Percentiles rank a stretch among this genome's conserved stretches.
Conservation (phyloP, 2,113 vertebrate species). For the Lepisosteus osseus region DNA sequence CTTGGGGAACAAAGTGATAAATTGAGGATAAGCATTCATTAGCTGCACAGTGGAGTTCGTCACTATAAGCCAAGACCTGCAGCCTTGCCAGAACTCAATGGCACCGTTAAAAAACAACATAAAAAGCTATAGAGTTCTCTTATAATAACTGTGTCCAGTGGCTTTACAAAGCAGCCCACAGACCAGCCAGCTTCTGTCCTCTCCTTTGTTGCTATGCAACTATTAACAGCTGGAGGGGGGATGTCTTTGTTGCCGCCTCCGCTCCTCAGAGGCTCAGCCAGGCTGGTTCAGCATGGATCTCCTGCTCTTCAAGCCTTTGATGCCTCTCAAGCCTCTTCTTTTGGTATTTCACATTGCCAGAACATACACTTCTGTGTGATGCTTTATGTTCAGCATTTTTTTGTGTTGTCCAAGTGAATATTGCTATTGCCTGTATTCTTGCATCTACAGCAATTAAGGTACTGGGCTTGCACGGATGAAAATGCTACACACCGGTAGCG, state of each 20-base stretch:
- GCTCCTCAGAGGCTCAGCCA: constrained; percentile 21
- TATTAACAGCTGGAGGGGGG: constrained; percentile 49
- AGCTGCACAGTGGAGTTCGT: constrained; percentile 28
- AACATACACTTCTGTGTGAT: too few relatives aligned
- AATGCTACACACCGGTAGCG: too few relatives aligned
- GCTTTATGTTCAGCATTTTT: too few relatives aligned
- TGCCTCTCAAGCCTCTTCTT: constrained; percentile 28
- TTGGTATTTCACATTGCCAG: too few relatives aligned
- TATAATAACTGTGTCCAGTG: constrained; percentile 55
- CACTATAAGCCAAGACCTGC: constrained; percentile 26
- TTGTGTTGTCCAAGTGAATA: too few relatives aligned
- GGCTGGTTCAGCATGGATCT: constrained; percentile 42
- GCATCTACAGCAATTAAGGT: too few relatives aligned
- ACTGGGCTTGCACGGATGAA: too few relatives aligned
- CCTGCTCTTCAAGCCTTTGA: constrained; percentile 39
- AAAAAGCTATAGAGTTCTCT: constrained; percentile 33
- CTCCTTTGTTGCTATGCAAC: constrained; percentile 70
- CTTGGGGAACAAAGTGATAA: too few relatives aligned
- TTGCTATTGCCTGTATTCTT: too few relatives aligned
- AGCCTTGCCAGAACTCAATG: constrained; percentile 33
- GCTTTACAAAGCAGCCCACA: constrained; percentile 55
- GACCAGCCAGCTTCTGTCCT: constrained; percentile 44
- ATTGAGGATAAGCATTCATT: too few relatives aligned
- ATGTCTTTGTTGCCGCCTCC: constrained; percentile 47
- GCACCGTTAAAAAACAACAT: constrained; percentile 11